These are phyloP conservation scores for Eupithecia subumbrata DNA, from an alignment of 2,888 invertebrate species.

Conservation along the genomic window DNA sequence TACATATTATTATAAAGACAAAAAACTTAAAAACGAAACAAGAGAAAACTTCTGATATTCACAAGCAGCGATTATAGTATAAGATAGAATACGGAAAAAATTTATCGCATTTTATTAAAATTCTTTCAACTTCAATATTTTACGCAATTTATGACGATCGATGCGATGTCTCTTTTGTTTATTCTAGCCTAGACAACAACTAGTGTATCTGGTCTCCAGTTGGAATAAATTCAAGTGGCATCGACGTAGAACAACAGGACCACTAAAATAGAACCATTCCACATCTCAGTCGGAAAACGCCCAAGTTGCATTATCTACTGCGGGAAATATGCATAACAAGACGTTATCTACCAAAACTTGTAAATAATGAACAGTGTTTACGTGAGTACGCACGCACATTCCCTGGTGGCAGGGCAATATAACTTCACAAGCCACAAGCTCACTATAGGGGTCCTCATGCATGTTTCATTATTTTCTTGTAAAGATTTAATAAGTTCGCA, in stretches of 20 bases:
- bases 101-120: too few relatives aligned
- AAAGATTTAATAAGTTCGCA: background rate
- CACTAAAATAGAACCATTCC: background rate
- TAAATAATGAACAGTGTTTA: conserved; percentile 19
- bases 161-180: too few relatives aligned
- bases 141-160: too few relatives aligned
- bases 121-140: too few relatives aligned
- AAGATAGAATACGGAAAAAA: too few relatives aligned
- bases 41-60: too few relatives aligned
- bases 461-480: background rate
- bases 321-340: background rate
- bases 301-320: background rate
- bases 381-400: conserved; percentile 1
- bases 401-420: background rate
- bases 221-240: background rate
- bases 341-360: conserved; percentile 1
- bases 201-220: too few relatives aligned
- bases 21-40: too few relatives aligned
- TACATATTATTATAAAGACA: too few relatives aligned
- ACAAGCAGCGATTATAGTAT: too few relatives aligned
- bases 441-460: background rate
- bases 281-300: background rate
- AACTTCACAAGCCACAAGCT: background rate
- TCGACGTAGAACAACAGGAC: background rate
- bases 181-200: too few relatives aligned